Evolutionary conservation across 2,797 vertebrate genomes (phyloP).

Genomic region (Coilia nasus): DNA sequence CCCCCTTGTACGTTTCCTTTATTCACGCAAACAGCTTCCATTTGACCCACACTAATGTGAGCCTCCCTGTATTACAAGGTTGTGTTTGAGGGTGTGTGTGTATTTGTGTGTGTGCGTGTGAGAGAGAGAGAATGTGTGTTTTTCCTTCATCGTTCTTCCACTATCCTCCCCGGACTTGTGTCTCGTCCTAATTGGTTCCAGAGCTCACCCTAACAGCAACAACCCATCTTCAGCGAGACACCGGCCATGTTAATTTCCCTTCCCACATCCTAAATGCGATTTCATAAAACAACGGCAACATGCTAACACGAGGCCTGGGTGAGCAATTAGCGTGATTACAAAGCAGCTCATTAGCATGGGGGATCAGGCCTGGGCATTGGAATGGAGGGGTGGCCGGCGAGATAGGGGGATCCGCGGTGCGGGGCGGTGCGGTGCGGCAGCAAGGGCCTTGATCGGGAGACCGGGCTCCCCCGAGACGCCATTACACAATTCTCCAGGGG

Average conservation of each 20-base stretch:
- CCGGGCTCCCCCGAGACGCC: slow-evolving; percentile 88
- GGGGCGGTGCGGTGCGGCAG: slow-evolving; percentile 79
- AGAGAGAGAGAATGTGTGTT: neutral
- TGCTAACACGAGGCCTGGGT: slow-evolving; percentile 93
- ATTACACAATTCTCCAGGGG: slow-evolving; percentile 89
- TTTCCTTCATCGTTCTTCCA: slow-evolving; percentile 66
- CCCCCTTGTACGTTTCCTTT: neutral
- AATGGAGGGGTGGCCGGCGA: slow-evolving; percentile 71
- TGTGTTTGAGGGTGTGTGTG: slow-evolving; percentile 63
- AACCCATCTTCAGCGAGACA: slow-evolving; percentile 78
- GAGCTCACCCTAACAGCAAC: slow-evolving; percentile 90
- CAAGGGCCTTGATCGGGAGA: slow-evolving; percentile 87
- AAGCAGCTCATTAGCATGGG: slow-evolving; percentile 99
- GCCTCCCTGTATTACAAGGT: slow-evolving; percentile 78
- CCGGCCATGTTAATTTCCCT: slow-evolving; percentile 87
- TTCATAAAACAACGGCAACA: slow-evolving; percentile 91
- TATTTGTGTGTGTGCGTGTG: neutral
- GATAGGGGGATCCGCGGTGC: neutral
- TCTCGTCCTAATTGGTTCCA: slow-evolving; percentile 98
- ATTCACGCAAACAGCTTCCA: slow-evolving; percentile 62
- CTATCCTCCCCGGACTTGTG: slow-evolving; percentile 77
- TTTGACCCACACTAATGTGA: slow-evolving; percentile 64
- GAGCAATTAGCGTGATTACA: slow-evolving; percentile 98
- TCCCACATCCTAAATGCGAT: slow-evolving; percentile 79
- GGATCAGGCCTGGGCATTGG: slow-evolving; percentile 68